A percentile compares a stretch with the other conserved stretches of the same genome.
Evolutionary conservation across 2,113 vertebrate species (phyloP).

Genomic region (Verasper variegatus): DNA sequence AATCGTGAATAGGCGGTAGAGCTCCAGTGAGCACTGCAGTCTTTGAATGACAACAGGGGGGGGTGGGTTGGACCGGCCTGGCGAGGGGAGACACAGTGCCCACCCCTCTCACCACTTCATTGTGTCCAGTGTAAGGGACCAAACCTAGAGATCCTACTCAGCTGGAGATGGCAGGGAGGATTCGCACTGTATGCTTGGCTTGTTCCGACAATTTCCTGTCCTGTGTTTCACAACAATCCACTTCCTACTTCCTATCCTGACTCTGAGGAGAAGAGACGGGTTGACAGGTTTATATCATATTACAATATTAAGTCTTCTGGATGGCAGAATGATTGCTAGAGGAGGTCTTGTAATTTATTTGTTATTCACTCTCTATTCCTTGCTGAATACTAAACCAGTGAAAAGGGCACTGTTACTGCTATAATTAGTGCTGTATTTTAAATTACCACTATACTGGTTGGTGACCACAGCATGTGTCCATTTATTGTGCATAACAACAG

Average conservation of each 20-base stretch:
- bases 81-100: conserved; percentile 49
- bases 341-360: conserved; percentile 8
- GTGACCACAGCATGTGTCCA: conserved; percentile 4
- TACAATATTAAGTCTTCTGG: conserved; percentile 31
- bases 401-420: not conserved
- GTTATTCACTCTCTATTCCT: conserved; percentile 32
- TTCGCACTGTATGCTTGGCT: conserved; percentile 71
- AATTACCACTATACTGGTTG: not conserved
- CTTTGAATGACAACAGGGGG: conserved; percentile 82
- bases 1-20: conserved; percentile 75
- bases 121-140: conserved; percentile 67
- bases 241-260: conserved; percentile 74
- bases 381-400: not conserved
- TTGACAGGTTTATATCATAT: conserved; percentile 32
- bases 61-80: conserved; percentile 59
- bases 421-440: conserved; percentile 1
- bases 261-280: conserved; percentile 45
- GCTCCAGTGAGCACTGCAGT: conserved; percentile 78
- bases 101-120: conserved; percentile 75
- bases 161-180: conserved; percentile 75
- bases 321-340: not conserved
- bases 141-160: conserved; percentile 70
- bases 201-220: conserved; percentile 70
- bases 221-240: conserved; percentile 63
- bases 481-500: not conserved